A percentile compares a stretch with the other conserved stretches of the same genome.
phyloP scores from a whole-genome alignment of 2,113 vertebrate species.

The Actinemys pallida region DNA sequence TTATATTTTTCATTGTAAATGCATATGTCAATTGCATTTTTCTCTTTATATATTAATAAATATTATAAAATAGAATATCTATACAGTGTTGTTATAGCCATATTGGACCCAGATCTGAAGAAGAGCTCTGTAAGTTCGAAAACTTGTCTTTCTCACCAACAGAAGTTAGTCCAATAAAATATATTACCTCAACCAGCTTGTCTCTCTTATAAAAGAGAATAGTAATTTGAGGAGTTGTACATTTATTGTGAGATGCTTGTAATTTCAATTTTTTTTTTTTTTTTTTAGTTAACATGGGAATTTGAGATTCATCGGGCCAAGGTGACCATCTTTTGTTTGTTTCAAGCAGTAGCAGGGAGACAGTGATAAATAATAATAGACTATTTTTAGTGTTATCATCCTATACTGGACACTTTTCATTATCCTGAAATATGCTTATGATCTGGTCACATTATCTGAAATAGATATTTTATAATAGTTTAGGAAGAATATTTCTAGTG shows the following conservation, averaged over 20 bases:
- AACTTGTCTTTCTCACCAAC: background rate
- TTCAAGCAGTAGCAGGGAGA: background rate
- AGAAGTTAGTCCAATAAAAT: background rate
- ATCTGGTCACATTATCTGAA: background rate
- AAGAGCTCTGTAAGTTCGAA: background rate
- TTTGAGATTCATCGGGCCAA: background rate
- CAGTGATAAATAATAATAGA: background rate
- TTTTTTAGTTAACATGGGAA: background rate
- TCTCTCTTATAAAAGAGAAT: background rate
- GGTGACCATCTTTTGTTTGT: constrained; percentile 20
- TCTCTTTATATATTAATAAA: background rate
- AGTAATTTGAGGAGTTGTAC: background rate
- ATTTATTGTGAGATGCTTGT: background rate
- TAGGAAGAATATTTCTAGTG: background rate
- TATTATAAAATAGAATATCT: background rate
- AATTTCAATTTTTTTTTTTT: background rate
- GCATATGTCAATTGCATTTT: background rate
- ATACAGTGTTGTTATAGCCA: background rate
- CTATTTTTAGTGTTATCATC: background rate
- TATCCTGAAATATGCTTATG: background rate
- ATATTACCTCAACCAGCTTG: background rate
- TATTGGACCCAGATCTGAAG: too few relatives aligned
- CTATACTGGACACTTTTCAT: background rate
- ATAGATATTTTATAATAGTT: background rate
- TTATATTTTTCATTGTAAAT: background rate